phyloP scores from a whole-genome alignment of 2,888 invertebrate species.

The Abscondita cerata region DNA sequence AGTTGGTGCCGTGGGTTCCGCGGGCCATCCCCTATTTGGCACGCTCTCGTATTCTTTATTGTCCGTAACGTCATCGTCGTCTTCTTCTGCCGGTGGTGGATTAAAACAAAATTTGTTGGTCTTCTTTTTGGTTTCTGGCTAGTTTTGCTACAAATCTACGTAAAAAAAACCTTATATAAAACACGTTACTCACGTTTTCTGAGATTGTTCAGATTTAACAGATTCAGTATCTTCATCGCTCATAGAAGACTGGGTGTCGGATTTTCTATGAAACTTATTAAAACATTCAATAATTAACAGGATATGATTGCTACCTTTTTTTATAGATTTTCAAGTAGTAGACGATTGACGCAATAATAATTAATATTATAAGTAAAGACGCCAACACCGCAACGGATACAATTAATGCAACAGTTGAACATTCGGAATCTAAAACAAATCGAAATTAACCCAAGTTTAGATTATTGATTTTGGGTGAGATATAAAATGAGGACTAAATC shows the following conservation, averaged over 20 bases:
- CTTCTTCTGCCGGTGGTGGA: conserved; percentile 16
- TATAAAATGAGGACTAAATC: no score
- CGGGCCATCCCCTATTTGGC: no score
- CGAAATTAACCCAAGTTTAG: no score
- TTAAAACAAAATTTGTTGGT: conserved; percentile 44
- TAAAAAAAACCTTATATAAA: no score
- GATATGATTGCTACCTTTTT: no score
- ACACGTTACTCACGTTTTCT: no score
- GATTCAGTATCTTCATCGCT: conserved; percentile 9
- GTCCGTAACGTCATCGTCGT: background rate
- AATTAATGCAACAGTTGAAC: no score
- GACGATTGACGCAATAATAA: conserved; percentile 45
- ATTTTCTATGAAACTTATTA: no score
- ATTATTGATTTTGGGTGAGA: no score
- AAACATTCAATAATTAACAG: no score
- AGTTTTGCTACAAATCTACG: background rate
- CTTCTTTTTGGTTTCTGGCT: conserved; percentile 34
- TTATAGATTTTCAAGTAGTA: conserved; percentile 51
- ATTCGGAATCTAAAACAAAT: no score
- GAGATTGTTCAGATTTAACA: background rate
- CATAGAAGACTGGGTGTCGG: conserved; percentile 1
- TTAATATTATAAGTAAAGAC: conserved; percentile 43
- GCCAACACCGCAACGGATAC: conserved; percentile 50
- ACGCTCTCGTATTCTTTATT: background rate
- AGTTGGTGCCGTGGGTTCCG: no score